Evolutionary conservation across 2,888 invertebrate species (phyloP), one percentile per base, ranked within the genome.

Genomic region (Lobophora halterata): DNA sequence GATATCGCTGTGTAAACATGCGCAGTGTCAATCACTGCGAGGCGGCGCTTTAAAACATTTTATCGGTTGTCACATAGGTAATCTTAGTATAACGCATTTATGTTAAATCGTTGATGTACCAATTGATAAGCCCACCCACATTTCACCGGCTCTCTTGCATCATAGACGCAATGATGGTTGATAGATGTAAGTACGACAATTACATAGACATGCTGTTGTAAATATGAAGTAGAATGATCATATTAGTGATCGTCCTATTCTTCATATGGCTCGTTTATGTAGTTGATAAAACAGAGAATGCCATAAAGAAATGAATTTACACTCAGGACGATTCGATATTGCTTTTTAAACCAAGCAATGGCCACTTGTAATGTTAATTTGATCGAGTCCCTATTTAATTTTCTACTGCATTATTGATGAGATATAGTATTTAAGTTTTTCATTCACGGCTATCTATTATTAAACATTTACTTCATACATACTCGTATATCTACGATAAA

Each of bases 41-140:
- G 77, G 85, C 86, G 86, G 86, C 76, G 61, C 82, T 76, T 86
- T 78, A 78, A 78, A 85, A 79, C 76, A 72, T 76, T 72, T 80
- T 87, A 87, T 87, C 86, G 68, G 69, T 77, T 80, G 80, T 79
- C 83, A 79, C 74, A 78, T 77, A 66, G 52, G 65, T 70, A 85
- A 83, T 81, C 86, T 82, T 76, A 76, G 74, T 80, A 79, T 81
- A 82, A 82, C 83, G 79, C 83, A 81, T 85, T 86, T 83, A 78
- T 81, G 79, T 85, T 82, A 82, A 80, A 81, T 83, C 78, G 78
- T 58, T 73, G 82, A 83, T 82, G 71, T 79, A 74, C 65, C 68
- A 64, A 62, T 60, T 65, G 85, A 86, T 86, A 86, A 83, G 82
- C 75, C 82, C 83, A 85, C 83, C 82, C 82, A 82, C 79, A 76